Conservation (phyloP, 2,113 vertebrate species). For the Oncorhynchus keta region DNA sequence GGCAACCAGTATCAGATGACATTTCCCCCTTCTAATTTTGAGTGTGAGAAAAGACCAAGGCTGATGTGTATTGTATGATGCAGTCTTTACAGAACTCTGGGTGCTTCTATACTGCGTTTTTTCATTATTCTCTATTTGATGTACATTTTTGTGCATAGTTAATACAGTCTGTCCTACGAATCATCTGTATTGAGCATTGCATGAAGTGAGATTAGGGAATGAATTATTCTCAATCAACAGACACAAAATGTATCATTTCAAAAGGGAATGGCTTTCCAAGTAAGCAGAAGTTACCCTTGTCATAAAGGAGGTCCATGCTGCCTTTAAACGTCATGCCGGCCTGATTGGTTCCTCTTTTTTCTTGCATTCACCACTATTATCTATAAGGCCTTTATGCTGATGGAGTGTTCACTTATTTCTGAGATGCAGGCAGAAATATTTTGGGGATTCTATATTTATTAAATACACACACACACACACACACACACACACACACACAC, state of each 20-base stretch:
- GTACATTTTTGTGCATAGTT: no score
- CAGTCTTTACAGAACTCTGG: no score
- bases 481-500: not conserved
- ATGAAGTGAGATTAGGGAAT: not conserved
- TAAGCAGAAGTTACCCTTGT: not conserved
- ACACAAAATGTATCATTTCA: not conserved
- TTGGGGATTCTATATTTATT: not conserved
- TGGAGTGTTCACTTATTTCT: not conserved
- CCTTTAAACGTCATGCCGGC: no score
- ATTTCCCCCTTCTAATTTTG: no score
- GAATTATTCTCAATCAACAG: not conserved
- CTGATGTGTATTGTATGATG: no score
- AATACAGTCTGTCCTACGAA: not conserved
- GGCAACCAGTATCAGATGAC: no score
- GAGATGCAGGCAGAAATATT: not conserved
- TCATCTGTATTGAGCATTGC: not conserved
- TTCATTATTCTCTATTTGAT: no score
- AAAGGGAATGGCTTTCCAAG: not conserved
- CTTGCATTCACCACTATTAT: not conserved
- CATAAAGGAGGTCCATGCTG: not conserved
- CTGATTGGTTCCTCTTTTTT: not conserved
- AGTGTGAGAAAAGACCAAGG: no score
- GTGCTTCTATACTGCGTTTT: no score
- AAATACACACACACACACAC: not conserved
- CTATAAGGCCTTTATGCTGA: not conserved